Evolutionary conservation across 1,140 invertebrate genomes (phyloP).

Genomic region (Diachasmimorpha longicaudata): DNA sequence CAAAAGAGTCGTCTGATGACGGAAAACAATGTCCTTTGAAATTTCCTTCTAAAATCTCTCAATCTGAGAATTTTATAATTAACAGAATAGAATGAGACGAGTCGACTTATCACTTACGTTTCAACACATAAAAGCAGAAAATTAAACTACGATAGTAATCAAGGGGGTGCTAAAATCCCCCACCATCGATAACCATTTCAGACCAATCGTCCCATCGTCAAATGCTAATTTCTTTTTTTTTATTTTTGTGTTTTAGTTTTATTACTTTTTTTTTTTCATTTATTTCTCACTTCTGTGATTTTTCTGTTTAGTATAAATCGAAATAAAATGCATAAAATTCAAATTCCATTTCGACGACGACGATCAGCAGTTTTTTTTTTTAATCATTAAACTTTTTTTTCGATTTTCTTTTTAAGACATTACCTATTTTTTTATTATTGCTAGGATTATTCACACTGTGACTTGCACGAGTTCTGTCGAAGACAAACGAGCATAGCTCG

Average conservation of each 20-base stretch:
- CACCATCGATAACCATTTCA: background rate
- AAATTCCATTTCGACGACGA: background rate
- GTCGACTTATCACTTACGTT: background rate
- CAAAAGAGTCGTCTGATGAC: no score
- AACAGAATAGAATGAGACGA: background rate
- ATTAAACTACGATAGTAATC: conserved; percentile 8
- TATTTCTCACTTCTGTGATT: conserved; percentile 1
- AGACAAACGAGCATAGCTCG: conserved; percentile 5
- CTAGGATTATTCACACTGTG: conserved; percentile 14
- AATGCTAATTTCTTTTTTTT: conserved; percentile 4
- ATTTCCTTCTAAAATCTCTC: no score
- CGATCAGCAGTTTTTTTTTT: background rate
- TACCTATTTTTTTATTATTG: conserved; percentile 11
- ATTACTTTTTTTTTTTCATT: conserved; percentile 1
- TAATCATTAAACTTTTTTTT: background rate
- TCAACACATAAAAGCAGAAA: background rate
- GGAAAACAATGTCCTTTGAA: no score
- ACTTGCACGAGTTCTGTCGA: conserved; percentile 20
- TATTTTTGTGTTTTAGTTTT: background rate
- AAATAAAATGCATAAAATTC: conserved; percentile 16
- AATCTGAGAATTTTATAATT: background rate
- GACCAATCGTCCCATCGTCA: conserved; percentile 16
- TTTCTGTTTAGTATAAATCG: background rate
- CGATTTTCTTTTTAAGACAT: background rate
- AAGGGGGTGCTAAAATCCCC: background rate